These are phyloP conservation scores for Eristalis pertinax DNA, from an alignment of 2,888 invertebrate genomes.

Conservation along the genomic window DNA sequence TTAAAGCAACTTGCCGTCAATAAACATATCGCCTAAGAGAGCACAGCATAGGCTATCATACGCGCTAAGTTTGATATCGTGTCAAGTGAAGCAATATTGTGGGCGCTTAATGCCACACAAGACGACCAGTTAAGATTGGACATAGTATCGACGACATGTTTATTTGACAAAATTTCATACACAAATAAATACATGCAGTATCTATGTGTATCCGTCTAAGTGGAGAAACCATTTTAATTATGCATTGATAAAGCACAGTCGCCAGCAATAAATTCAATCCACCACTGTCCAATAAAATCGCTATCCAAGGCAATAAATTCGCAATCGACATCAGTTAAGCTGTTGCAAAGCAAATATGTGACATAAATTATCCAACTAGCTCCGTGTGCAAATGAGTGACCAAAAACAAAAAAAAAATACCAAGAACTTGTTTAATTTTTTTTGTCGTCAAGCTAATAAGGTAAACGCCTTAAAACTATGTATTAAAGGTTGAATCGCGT, in stretches of 20 bases:
- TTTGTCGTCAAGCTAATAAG: conserved; percentile 12
- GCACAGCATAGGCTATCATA: neutral
- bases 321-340: conserved; percentile 35
- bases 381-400: conserved; percentile 28
- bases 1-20: neutral
- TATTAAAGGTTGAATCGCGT: conserved; percentile 52
- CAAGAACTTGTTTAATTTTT: conserved; percentile 25
- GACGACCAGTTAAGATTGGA: neutral
- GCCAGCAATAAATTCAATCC: neutral
- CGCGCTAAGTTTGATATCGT: neutral
- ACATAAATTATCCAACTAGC: conserved; percentile 26
- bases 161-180: neutral
- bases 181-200: conserved; percentile 1
- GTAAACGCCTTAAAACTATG: conserved; percentile 23
- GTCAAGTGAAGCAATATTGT: neutral
- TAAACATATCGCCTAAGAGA: neutral
- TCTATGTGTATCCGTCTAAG: conserved; percentile 4
- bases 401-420: neutral
- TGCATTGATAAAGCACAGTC: conserved; percentile 1
- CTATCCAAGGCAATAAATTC: conserved; percentile 51
- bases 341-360: conserved; percentile 33
- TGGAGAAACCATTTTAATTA: conserved; percentile 25
- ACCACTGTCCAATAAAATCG: conserved; percentile 44
- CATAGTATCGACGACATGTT: neutral
- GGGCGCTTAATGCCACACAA: neutral